Evolutionary conservation across 2,113 vertebrate genomes (phyloP).

Genomic region (Periophthalmus modestus): DNA sequence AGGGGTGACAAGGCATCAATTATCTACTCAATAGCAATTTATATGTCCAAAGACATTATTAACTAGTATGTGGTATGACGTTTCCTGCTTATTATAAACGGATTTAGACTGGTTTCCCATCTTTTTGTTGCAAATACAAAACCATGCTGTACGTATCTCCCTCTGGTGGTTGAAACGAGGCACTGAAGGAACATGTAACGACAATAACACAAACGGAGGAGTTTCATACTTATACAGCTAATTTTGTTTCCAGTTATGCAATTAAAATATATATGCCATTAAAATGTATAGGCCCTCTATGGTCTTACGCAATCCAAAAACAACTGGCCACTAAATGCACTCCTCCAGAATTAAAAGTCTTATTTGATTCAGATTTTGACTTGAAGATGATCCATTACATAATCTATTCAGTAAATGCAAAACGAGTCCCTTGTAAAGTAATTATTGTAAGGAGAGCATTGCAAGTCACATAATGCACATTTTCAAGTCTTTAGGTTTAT

Average conservation of each 20-base stretch:
- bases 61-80: no score
- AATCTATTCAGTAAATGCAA: neutral
- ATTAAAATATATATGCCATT: no score
- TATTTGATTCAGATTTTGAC: no score
- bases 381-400: neutral
- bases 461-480: neutral
- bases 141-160: slow-evolving; percentile 18
- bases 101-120: neutral
- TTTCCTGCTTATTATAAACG: neutral
- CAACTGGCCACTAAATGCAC: neutral
- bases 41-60: neutral
- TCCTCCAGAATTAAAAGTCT: neutral
- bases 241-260: neutral
- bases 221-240: neutral
- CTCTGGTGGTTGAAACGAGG: slow-evolving; percentile 39
- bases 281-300: no score
- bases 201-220: neutral
- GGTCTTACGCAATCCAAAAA: no score
- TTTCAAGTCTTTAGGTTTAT: neutral
- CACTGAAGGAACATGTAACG: neutral
- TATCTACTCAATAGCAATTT: slow-evolving; percentile 13
- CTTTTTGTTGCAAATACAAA: neutral
- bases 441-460: neutral
- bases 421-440: neutral
- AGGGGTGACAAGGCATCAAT: neutral